A percentile compares a stretch with the other conserved stretches of the same genome.
Conservation (phyloP, 2,888 invertebrate species). For the Margaritifera margaritifera region DNA sequence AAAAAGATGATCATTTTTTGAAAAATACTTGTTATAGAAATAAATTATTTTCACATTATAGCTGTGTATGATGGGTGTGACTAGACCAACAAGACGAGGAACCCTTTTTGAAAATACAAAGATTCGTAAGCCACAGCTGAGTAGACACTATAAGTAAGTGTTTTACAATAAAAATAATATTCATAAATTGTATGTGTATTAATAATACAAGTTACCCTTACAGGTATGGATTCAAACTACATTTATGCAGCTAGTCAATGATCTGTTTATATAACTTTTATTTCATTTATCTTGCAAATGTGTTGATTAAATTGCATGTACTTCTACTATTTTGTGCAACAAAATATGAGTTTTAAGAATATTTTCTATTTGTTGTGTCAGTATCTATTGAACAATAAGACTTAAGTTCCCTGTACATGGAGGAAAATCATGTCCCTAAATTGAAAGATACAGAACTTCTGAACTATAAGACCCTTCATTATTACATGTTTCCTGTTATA, state of each 20-base stretch:
- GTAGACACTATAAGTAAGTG: slow-evolving; percentile 82
- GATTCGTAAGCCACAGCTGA: slow-evolving; percentile 91
- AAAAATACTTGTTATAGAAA: not conserved
- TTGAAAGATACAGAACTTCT: too few species aligned
- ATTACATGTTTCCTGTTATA: too few species aligned
- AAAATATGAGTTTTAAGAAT: too few species aligned
- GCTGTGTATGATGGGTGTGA: slow-evolving; percentile 84
- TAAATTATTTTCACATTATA: slow-evolving; percentile 47
- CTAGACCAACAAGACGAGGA: slow-evolving; percentile 94
- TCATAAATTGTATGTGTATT: not conserved
- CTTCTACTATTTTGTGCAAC: too few species aligned
- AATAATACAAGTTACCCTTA: not conserved
- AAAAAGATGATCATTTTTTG: not conserved
- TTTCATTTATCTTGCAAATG: too few species aligned
- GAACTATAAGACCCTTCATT: too few species aligned
- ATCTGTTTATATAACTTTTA: too few species aligned
- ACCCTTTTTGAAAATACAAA: slow-evolving; percentile 88
- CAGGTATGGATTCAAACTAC: not conserved
- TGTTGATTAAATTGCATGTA: too few species aligned
- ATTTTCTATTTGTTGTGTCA: too few species aligned
- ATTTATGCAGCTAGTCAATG: not conserved
- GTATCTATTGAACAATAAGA: too few species aligned
- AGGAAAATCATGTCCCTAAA: too few species aligned
- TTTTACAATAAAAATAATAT: not conserved
- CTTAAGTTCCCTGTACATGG: too few species aligned